phyloP scores from a whole-genome alignment of 1,140 invertebrate genomes.

The Philopotamus ludificatus region DNA sequence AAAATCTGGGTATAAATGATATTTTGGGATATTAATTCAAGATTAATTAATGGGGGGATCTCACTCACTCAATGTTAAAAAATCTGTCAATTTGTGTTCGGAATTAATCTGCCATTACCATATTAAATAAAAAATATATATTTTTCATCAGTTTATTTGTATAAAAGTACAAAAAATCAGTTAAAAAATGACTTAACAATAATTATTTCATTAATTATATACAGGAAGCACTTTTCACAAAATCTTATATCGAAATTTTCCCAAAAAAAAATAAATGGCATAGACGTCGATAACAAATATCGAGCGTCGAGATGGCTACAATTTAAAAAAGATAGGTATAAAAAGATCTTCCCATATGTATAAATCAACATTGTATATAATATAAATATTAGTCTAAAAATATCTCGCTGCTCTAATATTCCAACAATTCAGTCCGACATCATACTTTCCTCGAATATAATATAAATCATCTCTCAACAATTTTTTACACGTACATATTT shows the following conservation, averaged over 20 bases:
- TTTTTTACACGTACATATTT: slow-evolving; percentile 13
- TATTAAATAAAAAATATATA: neutral
- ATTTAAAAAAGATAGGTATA: neutral
- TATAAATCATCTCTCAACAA: slow-evolving; percentile 11
- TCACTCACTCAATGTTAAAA: too few relatives aligned
- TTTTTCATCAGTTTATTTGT: slow-evolving; percentile 11
- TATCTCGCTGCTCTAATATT: neutral
- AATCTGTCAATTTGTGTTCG: too few relatives aligned
- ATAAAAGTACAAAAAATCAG: slow-evolving; percentile 17
- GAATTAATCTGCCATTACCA: too few relatives aligned
- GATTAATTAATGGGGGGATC: too few relatives aligned
- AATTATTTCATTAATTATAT: neutral
- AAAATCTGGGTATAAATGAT: too few relatives aligned
- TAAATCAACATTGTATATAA: slow-evolving; percentile 22
- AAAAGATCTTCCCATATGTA: neutral
- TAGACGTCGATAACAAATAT: too few relatives aligned
- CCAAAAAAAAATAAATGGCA: neutral
- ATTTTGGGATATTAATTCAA: too few relatives aligned
- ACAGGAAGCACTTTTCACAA: slow-evolving; percentile 14
- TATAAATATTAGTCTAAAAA: slow-evolving; percentile 23
- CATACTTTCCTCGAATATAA: neutral
- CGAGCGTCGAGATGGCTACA: neutral
- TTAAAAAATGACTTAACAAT: slow-evolving; percentile 17
- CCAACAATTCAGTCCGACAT: slow-evolving; percentile 10
- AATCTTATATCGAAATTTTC: neutral